A percentile compares a stretch with the other conserved stretches of the same genome.
Evolutionary conservation across 1,140 invertebrate genomes (phyloP).

Genomic region (Saxidomus purpurata): DNA sequence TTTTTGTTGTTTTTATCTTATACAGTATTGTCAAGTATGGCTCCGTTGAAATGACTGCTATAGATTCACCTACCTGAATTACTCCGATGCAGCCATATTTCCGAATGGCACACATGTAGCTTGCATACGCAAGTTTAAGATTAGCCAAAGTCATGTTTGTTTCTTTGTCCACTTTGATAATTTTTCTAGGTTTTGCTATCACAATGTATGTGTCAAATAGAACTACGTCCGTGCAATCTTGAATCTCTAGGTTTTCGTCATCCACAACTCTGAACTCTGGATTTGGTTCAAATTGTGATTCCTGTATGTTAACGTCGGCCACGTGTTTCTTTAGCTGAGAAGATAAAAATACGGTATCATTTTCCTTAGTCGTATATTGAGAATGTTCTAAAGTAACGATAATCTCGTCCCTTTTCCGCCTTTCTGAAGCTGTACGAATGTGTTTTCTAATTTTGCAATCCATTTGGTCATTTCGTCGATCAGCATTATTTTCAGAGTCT

Average conservation of each 20-base stretch:
- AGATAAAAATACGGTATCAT: not conserved
- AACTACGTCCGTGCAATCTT: not conserved
- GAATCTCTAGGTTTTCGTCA: not conserved
- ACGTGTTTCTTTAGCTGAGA: not conserved
- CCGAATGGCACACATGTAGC: not conserved
- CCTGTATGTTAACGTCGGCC: not conserved
- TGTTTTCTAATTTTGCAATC: too few species aligned
- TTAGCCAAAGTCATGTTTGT: not conserved
- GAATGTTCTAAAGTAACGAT: too few species aligned
- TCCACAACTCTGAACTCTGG: not conserved
- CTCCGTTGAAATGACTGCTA: not conserved
- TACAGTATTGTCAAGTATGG: not conserved
- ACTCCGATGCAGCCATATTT: not conserved
- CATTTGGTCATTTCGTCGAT: too few species aligned
- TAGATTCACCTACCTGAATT: not conserved
- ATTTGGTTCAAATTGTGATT: not conserved
- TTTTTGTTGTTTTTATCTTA: constrained; percentile 16
- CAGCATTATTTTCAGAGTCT: too few species aligned
- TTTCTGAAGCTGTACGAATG: too few species aligned
- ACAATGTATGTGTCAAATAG: constrained; percentile 14
- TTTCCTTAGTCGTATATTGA: not conserved
- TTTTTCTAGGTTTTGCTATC: not conserved
- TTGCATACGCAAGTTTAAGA: not conserved
- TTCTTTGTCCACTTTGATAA: not conserved
- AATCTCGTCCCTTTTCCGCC: too few species aligned